Base-by-base conservation (phyloP, 1,140 invertebrate species). In the Notospermus geniculatus region DNA sequence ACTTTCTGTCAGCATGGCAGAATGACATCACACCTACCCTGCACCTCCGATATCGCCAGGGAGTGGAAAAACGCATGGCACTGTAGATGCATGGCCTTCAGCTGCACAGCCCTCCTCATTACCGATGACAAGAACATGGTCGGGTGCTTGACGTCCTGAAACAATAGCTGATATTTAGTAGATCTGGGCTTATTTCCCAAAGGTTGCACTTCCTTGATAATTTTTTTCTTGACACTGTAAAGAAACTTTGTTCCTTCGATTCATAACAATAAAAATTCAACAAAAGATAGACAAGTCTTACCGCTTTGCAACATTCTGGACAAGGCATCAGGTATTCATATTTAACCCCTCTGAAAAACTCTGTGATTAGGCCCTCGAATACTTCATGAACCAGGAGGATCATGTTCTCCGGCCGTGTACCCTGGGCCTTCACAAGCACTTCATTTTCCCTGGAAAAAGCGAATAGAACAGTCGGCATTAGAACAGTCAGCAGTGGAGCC, bases 61-160 rank as follows among this genome's bases (percentile, higher is more conserved):
- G 72, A 73, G 67, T 81, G 79, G 69, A 81, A 81, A 56, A 71
- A 76, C 54, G 75, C 77, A 52, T 72, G 70, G 62, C 79, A 81
- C 63, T 81, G 79, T n/a, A 81, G 58, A 55, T 79, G 79, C 2
- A 74, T 72, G 7, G 78, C 75, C 50, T 73, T 72, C 17, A 71
- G 60, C 50, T 76, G 67, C 22, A 63, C 71, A 11, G 78, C 78
- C 56, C 69, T 57, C n/a, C 67, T 68, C 0, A 81, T 69, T 36
- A 78, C 62, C 22, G 73, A 70, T 15, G 69, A 66, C 29, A 73
- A 64, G 59, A 80, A 77, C 65, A 78, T 39, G 41, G 67, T 68
- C 45, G 78, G 78, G 19, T 77, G 75, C 53, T 68, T 57, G 15
- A 72, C 71, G 36, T 70, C 66, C 75, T 77, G 54, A 28, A 67